A percentile compares a stretch with the other conserved stretches of the same genome.
Evolutionary conservation across 2,113 vertebrate genomes (phyloP).

Genomic region (Nestor notabilis): DNA sequence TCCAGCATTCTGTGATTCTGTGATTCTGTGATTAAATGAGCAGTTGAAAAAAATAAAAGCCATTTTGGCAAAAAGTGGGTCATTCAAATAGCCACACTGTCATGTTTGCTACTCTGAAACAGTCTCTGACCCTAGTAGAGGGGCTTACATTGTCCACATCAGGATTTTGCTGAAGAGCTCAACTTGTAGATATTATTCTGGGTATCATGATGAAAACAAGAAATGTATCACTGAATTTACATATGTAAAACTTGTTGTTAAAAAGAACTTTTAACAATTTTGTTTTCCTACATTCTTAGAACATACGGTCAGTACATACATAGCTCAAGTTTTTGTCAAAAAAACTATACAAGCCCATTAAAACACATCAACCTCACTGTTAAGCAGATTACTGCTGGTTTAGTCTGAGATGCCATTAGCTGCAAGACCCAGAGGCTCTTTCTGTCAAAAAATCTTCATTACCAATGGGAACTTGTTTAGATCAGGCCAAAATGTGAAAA

Average conservation of each 20-base stretch:
- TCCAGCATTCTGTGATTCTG: neutral
- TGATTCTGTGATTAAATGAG: neutral
- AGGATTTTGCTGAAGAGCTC: neutral
- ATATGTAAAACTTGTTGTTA: neutral
- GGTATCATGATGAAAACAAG: neutral
- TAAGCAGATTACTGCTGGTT: neutral
- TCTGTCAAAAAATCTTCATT: neutral
- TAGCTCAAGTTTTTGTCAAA: neutral
- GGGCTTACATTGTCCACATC: neutral
- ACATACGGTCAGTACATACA: neutral
- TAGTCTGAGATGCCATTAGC: neutral
- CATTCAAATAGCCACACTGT: neutral
- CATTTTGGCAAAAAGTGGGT: neutral
- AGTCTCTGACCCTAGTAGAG: neutral
- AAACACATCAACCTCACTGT: neutral
- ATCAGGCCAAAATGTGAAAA: neutral
- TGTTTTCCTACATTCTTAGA: neutral
- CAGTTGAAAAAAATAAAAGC: neutral
- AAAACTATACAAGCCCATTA: neutral
- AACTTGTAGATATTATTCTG: neutral
- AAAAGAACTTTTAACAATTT: neutral
- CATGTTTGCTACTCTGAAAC: neutral
- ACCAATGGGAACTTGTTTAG: neutral
- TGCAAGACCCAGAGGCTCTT: neutral
- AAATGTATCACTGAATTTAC: neutral